phyloP scores from a whole-genome alignment of 23 tunicate species.

The Ascidia mentula region DNA sequence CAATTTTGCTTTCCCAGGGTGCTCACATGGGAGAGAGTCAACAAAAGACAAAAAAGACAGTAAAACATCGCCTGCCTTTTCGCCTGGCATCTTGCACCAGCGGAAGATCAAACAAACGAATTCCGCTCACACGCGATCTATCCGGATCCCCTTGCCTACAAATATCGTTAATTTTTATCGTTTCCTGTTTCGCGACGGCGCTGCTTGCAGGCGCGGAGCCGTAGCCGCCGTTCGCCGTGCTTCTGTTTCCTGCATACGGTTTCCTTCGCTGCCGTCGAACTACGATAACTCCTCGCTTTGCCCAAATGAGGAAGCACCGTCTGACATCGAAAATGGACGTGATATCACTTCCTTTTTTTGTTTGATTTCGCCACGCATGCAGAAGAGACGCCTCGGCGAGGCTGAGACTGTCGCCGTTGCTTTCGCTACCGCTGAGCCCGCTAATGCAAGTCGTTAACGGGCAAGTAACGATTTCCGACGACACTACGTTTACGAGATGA shows the following conservation, averaged over 20 bases:
- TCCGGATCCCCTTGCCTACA: conserved; percentile 6
- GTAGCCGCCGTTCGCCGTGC: background rate
- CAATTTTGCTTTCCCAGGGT: background rate
- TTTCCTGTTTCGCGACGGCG: conserved; percentile 14
- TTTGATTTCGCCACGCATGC: conserved; percentile 13
- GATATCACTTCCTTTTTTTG: conserved; percentile 9
- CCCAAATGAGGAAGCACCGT: conserved; percentile 10
- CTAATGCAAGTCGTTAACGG: conserved; percentile 8
- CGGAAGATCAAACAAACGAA: background rate
- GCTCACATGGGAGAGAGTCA: background rate
- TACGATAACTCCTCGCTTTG: conserved; percentile 5
- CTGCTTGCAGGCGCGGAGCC: background rate
- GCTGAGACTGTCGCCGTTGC: no score
- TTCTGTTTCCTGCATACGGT: conserved; percentile 8
- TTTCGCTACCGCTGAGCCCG: no score
- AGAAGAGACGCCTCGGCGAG: background rate
- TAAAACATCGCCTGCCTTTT: background rate
- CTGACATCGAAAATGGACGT: conserved; percentile 11
- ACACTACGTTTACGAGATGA: background rate
- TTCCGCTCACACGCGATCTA: conserved; percentile 12
- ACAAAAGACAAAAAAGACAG: conserved; percentile 1
- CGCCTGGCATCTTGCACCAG: conserved; percentile 13
- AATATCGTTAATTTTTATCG: conserved; percentile 17
- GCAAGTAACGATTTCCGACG: conserved; percentile 13
- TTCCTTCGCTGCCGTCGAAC: conserved; percentile 2